phyloP scores from a whole-genome alignment of 2,797 vertebrate genomes.

The Chiloscyllium punctatum region DNA sequence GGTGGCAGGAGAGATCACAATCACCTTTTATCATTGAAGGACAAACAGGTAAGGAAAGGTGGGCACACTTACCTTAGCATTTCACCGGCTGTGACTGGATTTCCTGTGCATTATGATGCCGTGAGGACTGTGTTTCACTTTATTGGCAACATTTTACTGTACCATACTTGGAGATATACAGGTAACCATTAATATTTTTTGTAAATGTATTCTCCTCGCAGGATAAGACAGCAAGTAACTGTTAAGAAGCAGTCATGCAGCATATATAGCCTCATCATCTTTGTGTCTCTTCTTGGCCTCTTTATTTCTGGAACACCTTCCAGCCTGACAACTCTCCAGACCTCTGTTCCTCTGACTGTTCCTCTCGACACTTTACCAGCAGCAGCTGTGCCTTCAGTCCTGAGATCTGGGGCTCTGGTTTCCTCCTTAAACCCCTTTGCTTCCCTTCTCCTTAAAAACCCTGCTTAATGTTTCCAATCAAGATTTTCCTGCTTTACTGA shows the following conservation, averaged over 20 bases:
- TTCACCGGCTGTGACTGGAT: background rate
- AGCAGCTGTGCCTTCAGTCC: background rate
- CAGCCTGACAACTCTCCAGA: background rate
- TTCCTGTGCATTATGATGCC: background rate
- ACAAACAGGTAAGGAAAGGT: background rate
- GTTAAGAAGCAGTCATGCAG: background rate
- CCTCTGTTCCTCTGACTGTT: background rate
- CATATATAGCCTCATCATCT: background rate
- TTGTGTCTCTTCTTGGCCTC: background rate
- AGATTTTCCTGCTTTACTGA: background rate
- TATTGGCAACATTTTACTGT: background rate
- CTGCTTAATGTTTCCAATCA: background rate
- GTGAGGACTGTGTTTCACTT: background rate
- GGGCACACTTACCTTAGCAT: background rate
- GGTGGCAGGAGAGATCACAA: background rate
- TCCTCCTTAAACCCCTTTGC: background rate
- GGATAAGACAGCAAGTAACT: background rate
- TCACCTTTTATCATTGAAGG: background rate
- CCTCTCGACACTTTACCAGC: background rate
- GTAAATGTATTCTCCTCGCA: background rate
- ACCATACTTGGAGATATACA: background rate
- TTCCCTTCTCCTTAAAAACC: background rate
- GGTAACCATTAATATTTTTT: background rate
- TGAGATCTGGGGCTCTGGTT: background rate
- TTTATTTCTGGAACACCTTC: background rate